Evolutionary conservation across 2,797 vertebrate genomes (phyloP).

Genomic region (Hemitrygon akajei): DNA sequence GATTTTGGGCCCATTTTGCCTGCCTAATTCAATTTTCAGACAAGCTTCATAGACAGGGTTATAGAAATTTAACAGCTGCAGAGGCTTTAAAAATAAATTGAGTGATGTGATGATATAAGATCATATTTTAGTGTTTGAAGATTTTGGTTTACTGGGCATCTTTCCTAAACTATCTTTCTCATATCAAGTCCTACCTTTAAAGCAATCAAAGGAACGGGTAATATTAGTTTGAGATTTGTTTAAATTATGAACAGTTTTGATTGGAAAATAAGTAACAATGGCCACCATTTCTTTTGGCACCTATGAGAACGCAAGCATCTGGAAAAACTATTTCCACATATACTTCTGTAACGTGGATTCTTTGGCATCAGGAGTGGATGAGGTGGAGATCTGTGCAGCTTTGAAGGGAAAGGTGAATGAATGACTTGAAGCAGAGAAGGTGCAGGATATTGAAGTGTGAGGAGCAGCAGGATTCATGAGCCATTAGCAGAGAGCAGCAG

Average conservation of each 20-base stretch:
- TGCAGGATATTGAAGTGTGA: background rate
- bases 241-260: background rate
- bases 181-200: background rate
- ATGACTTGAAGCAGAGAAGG: background rate
- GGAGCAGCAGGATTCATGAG: too few species aligned
- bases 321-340: too few species aligned
- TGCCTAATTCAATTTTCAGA: background rate
- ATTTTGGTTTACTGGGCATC: conserved; percentile 39
- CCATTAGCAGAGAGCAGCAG: background rate
- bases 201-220: background rate
- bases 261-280: background rate
- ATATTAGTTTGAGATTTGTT: background rate
- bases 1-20: background rate
- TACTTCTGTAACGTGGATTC: too few species aligned
- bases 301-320: background rate
- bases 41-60: background rate
- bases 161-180: conserved; percentile 41
- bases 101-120: background rate
- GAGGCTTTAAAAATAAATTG: background rate
- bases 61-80: background rate
- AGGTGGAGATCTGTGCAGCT: background rate
- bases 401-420: background rate
- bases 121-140: background rate
- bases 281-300: background rate
- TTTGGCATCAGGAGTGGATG: background rate